Base-by-base conservation (phyloP, 2,113 vertebrate genomes). In the Catagonus wagneri region DNA sequence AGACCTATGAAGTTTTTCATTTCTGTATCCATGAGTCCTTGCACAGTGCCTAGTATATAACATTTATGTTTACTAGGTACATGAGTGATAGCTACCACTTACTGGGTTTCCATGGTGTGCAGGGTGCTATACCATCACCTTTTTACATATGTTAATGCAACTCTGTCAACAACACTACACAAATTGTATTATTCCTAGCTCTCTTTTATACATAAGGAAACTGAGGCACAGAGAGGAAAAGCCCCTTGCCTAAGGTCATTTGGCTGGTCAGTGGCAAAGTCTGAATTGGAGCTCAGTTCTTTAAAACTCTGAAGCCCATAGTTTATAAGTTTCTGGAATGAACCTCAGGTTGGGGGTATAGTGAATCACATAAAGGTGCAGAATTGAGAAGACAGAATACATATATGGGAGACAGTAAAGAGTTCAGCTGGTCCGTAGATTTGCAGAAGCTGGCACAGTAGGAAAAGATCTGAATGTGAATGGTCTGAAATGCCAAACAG, bases 51-150 rank as follows among this genome's bases (percentile, higher is more conserved):
- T 90, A 72, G 12, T 63, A 84, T 61, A 65, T 80, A 74, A 90
- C 60, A 95, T 2, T 3, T 89, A 80, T 95, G n/a, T 76, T 95
- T 86, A 76, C 56, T 88, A 61, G 92, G 61, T 34, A 83, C 34
- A 58, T 72, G 15, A 95, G 17, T 72, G 23, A 69, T 52, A 75
- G 11, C 52, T 88, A 71, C 15, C 27, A 90, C 6, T 92, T 89
- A 50, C 22, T 88, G 63, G 63, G 25, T 91, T 92, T 78, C 22
- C 61, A 32, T 61, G 76, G 83, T 91, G 60, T 87, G 3, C 22
- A 29, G 13, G 29, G 34, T 86, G 19, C 6, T 34, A 52, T 76
- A 81, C 50, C 54, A 36, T 81, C 66, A 44, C 15, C 58, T 84
- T 78, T 72, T 76, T 71, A 22, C 11, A 34, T 36, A 13, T 65